Evolutionary conservation across 1,140 invertebrate genomes (phyloP), one percentile per base, ranked within the genome.

Genomic region (Triops cancriformis): DNA sequence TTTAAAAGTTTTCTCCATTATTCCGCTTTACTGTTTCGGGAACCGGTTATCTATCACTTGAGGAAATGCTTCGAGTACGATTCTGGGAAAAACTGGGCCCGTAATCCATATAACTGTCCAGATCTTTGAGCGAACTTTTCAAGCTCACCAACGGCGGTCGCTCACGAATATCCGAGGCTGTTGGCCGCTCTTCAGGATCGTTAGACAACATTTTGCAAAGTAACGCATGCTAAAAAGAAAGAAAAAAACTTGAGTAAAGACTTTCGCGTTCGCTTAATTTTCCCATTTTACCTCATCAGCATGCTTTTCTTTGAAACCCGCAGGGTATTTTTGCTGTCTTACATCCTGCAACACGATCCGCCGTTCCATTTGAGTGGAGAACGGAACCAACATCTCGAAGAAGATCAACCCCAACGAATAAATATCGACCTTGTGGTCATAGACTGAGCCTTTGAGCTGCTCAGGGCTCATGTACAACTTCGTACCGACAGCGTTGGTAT

Each of bases 381-480:
- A 98, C 37, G 95, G 92, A 77, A 91, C 90, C 26, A 97, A 86
- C 72, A 99, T 85, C 85, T 99, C 97, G 84, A 96, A 95, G 73
- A 98, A 88, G 78, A 99, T 97, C 73, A 99, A 87, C 1, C 97
- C 97, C 77, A 98, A 85, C 0, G 96, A 95, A 86, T 94, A 99
- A 78, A 99, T 98, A 83, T 99, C 97, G 42, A 98, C 95, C 87
- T 98, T 98, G 82, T 94, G 93, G 83, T 93, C 92, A 84, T 98
- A 98, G 1, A 88, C 86, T 78, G 89, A 87, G 1, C 92, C 91
- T 12, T 87, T 85, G 14, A 92, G 86, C 88, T 89, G 82, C 26
- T 99, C 97, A 27, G 96, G 97, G 78, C 96, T 97, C 96, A 98
- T 98, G 83, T 99, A 99, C 0, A 98, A 85, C 51, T 93, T 90